Evolutionary conservation across 2,797 vertebrate species (phyloP).

Genomic region (Glossophaga mutica): DNA sequence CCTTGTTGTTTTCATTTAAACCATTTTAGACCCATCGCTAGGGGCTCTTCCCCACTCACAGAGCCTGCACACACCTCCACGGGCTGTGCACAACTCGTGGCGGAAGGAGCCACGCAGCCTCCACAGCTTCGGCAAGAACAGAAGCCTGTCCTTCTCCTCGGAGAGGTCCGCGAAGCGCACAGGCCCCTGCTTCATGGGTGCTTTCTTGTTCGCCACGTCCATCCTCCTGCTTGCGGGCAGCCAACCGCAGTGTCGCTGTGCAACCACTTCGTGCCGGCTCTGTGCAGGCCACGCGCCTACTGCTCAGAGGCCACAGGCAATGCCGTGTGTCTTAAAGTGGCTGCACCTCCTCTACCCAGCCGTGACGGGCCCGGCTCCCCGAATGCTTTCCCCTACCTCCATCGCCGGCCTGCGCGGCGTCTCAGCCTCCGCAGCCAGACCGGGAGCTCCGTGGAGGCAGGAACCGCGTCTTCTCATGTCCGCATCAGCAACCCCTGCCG

Average conservation of each 20-base stretch:
- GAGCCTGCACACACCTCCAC: background rate
- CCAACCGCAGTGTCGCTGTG: background rate
- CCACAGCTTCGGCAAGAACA: background rate
- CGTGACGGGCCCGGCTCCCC: accelerated
- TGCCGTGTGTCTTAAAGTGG: accelerated
- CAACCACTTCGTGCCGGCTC: background rate
- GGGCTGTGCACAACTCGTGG: accelerated
- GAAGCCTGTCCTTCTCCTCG: background rate
- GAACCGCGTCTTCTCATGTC: background rate
- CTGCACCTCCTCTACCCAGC: background rate
- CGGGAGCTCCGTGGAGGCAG: background rate
- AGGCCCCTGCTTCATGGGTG: background rate
- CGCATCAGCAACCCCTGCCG: background rate
- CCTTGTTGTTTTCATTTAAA: background rate
- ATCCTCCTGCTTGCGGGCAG: background rate
- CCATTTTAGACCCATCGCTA: background rate
- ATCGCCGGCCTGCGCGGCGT: no score
- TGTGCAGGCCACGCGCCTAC: background rate
- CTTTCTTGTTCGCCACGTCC: background rate
- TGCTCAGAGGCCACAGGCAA: accelerated
- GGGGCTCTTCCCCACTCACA: background rate
- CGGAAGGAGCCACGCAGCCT: background rate
- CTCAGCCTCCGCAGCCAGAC: background rate
- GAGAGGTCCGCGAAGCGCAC: background rate
- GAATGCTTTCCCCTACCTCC: accelerated